Evolutionary conservation across 2,888 invertebrate species (phyloP), one percentile per base, ranked within the genome.

Genomic region (Dicranocentrus wangi): DNA sequence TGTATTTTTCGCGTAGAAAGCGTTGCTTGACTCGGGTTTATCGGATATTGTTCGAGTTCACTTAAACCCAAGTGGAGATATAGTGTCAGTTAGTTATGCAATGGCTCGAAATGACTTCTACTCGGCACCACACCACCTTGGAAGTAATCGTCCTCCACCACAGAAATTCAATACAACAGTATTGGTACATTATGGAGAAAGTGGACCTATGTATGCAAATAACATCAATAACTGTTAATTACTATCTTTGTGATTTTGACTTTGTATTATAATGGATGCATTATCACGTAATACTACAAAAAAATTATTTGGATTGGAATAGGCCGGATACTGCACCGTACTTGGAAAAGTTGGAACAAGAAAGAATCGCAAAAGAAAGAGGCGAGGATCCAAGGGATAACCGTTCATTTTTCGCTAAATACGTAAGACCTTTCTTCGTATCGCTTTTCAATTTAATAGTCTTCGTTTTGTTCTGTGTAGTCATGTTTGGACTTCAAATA

Each of bases 301-400:
- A n/a, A n/a, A n/a, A n/a, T n/a, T n/a, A n/a, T n/a, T n/a, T n/a
- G n/a, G n/a, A n/a, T n/a, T n/a, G n/a, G n/a, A n/a, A n/a, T 88
- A 94, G 94, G 55, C 98, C 98, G 43, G 98, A 99, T 87, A 98
- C 98, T n/a, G 94, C 96, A 60, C 93, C 94, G 2, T 99, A 96
- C 87, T 94, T 99, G 86, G 96, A 97, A 88, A 97, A 97, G 89
- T 88, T 98, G 68, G 98, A 98, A 88, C 91, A 94, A 76, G 98
- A 99, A 89, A 93, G 95, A 87, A 94, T 95, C 89, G 94, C 95
- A 0, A 92, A 94, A 86, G 96, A 97, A 88, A 93, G 94, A 83
- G 95, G 96, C 23, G 96, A 98, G 87, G 96, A 97, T 87, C 91
- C 93, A 23, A 96, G 96, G 88, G 99, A 99, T 88, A 98, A 97